Evolutionary conservation across 1,140 invertebrate genomes (phyloP), one percentile per base, ranked within the genome.

Genomic region (Nasonia longicornis): DNA sequence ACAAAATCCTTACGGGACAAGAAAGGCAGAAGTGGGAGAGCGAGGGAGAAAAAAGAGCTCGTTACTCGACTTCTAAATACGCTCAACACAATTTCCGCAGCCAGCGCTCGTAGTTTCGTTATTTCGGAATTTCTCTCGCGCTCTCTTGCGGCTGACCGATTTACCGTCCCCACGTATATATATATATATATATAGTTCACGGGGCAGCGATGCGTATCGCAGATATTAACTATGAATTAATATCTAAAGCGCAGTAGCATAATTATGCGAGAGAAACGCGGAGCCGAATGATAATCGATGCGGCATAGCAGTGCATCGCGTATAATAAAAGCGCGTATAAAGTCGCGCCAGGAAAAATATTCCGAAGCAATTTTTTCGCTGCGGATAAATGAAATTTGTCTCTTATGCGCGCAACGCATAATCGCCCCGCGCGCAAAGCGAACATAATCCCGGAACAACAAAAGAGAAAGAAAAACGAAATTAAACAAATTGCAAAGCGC

Each of bases 11-110:
- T 3, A 12, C 12, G 42, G n/a, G 8, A 72, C 6, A 42, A 71
- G 14, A 38, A 71, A 71, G 4, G 16, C 4, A 29, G 11, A 26
- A 29, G 1, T 0, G 69, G 8, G 69, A 11, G 31, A 38, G 69
- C 20, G 69, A 20, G 20, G 7, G 35, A 16, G 11, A 38, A 20
- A 58, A 58, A 58, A 16, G 16, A 58, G 12, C 26, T 42, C 58
- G 29, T 75, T 75, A 63, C n/a, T 20, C 20, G 16, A 58, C 52
- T 75, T 75, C 48, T 75, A 75, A 63, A 75, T 63, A 63, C 73
- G 73, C 26, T 75, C 58, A 75, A 63, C 48, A 63, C 16, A 29
- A 63, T 75, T n/a, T 58, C 16, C 16, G 48, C 16, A 52, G 48
- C 31, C 31, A 52, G 12, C 48, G 8, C 16, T 12, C 16, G 2